Evolutionary conservation across 2,888 invertebrate genomes (phyloP), one percentile per base, ranked within the genome.

Genomic region (Saturnia japonica): DNA sequence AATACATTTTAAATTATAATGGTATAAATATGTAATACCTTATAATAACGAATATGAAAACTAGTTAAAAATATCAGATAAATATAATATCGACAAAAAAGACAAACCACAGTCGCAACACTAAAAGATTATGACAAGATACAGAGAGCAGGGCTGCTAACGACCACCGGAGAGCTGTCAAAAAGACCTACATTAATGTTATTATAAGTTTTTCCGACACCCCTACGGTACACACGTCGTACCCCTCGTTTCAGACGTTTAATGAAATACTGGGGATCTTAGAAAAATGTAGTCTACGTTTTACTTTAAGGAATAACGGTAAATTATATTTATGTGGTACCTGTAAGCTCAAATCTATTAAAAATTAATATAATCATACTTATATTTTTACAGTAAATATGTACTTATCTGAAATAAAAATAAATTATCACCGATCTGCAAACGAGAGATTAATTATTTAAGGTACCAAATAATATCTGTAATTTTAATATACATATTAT

Each of bases 111-210:
- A 7, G n/a, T 54, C 77, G 72, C 91, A 80, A 73, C 91, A 72
- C 91, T 90, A 88, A 84, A 85, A 92, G 91, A 92, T 93, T 93
- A 93, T 93, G 93, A 93, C 91, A 93, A 93, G 93, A 93, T 91
- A 91, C 93, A 92, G 89, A 83, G 89, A 87, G 80, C 90, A 89
- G 91, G 92, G 91, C 89, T 89, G 91, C 92, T 91, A 93, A 93
- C 93, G 93, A 93, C 91, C 89, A 82, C 82, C 87, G 84, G 86
- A 84, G 89, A 87, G 88, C 91, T 91, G 93, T 93, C 93, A 93
- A 93, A 93, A 93, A 93, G 91, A 93, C 91, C 92, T 90, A 93
- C 92, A 91, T 91, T 93, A 93, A 93, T 90, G 91, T 91, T 93
- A 92, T 93, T 93, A 93, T 92, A 93, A 93, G 89, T 93, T 93